Evolutionary conservation across 2,113 vertebrate species (phyloP).

Genomic region (Cephalophus harveyi): DNA sequence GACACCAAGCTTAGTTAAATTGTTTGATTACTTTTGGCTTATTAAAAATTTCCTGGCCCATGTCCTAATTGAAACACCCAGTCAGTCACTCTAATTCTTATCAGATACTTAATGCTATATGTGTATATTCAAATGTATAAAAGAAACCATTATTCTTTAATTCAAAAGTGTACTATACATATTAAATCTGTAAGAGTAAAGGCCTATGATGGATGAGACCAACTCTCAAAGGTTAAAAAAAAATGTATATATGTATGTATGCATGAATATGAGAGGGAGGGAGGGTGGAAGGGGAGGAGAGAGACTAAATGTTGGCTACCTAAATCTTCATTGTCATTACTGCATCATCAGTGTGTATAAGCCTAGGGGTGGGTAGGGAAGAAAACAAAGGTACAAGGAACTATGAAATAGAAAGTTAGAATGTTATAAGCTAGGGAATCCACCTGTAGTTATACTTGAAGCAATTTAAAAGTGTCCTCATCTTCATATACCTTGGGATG

Average conservation of each 20-base stretch:
- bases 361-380: not conserved
- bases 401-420: not conserved
- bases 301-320: not conserved
- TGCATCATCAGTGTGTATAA: not conserved
- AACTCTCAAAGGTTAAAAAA: not conserved
- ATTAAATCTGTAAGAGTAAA: not conserved
- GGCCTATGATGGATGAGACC: not conserved
- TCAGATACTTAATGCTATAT: not conserved
- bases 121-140: not conserved
- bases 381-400: not conserved
- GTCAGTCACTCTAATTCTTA: not conserved
- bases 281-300: not conserved
- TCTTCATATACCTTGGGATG: not conserved
- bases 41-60: not conserved
- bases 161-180: not conserved
- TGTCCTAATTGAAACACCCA: not conserved
- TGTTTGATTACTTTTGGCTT: not conserved
- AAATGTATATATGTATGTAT: not conserved
- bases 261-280: not conserved
- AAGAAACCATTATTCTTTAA: not conserved
- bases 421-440: not conserved
- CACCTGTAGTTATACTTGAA: not conserved
- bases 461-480: not conserved
- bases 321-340: not conserved
- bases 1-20: not conserved